A percentile compares a stretch with the other conserved stretches of the same genome.
Evolutionary conservation across 2,113 vertebrate species (phyloP).

Genomic region (Murina feae): DNA sequence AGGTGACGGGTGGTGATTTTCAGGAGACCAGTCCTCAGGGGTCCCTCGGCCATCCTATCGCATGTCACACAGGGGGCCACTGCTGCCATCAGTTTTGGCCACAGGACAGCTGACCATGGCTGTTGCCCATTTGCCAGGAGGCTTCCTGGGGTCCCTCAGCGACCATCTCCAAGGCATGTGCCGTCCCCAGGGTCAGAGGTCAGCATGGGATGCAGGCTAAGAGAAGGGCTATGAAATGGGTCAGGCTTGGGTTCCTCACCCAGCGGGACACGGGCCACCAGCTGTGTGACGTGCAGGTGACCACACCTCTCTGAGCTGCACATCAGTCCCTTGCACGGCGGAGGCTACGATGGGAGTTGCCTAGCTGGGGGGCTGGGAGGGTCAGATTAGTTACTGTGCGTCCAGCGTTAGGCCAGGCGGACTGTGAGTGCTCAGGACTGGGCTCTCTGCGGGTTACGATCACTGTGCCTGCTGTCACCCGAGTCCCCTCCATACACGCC

Average conservation of each 20-base stretch:
- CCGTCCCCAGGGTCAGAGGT: background rate
- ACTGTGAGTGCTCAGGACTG: accelerated
- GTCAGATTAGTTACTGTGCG: background rate
- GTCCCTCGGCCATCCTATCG: background rate
- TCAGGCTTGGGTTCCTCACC: background rate
- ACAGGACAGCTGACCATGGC: background rate
- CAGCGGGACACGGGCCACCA: background rate
- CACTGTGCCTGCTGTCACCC: background rate
- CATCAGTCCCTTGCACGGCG: background rate
- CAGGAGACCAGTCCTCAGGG: background rate
- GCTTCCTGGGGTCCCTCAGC: background rate
- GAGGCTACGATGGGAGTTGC: background rate
- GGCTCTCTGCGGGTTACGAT: background rate
- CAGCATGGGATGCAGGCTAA: background rate
- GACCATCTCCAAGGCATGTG: background rate
- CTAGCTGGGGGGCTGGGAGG: background rate
- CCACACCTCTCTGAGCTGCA: background rate
- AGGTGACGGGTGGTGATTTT: background rate
- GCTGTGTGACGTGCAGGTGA: background rate
- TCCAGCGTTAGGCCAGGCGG: background rate
- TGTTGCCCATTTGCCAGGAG: background rate
- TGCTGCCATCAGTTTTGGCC: background rate
- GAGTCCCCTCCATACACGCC: accelerated
- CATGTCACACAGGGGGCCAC: accelerated
- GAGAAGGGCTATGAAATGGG: background rate